A percentile compares a stretch with the other conserved stretches of the same genome.
Evolutionary conservation across 1,140 invertebrate genomes (phyloP).

Genomic region (Ericerus pela): DNA sequence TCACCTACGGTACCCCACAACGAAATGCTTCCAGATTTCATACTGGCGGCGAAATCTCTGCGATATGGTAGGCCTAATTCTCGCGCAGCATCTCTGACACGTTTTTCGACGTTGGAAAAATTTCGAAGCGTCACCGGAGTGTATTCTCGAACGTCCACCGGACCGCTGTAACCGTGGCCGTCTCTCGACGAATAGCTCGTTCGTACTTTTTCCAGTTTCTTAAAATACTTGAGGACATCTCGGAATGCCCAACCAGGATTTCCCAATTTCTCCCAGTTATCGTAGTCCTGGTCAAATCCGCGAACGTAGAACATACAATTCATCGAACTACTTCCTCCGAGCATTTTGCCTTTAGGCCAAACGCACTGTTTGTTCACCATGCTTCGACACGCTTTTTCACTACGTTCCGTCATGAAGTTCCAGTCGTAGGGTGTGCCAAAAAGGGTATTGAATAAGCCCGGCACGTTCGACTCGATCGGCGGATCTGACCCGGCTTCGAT

Average conservation of each 20-base stretch:
- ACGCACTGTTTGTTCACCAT: neutral
- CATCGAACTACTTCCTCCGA: constrained; percentile 52
- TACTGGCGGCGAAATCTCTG: no score
- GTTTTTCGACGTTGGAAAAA: no score
- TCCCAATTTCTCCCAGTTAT: constrained; percentile 46
- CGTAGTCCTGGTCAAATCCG: constrained; percentile 47
- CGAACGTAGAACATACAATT: constrained; percentile 61
- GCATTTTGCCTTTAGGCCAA: constrained; percentile 37
- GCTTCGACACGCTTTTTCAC: neutral
- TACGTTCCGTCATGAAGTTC: neutral
- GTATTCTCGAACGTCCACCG: constrained; percentile 54
- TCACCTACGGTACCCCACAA: constrained; percentile 32
- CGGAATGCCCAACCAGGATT: constrained; percentile 50
- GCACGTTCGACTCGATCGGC: constrained; percentile 29
- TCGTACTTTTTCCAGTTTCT: constrained; percentile 31
- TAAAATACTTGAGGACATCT: constrained; percentile 37
- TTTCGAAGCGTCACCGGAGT: no score
- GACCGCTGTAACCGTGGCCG: constrained; percentile 40
- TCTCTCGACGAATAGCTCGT: neutral
- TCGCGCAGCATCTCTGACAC: no score
- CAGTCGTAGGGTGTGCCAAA: neutral
- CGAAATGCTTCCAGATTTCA: no score
- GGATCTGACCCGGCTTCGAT: constrained; percentile 39
- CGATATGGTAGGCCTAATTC: no score
- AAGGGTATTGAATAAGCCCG: neutral